Base-by-base conservation (phyloP, 1,140 invertebrate species). In the Zeugodacus cucurbitae region DNA sequence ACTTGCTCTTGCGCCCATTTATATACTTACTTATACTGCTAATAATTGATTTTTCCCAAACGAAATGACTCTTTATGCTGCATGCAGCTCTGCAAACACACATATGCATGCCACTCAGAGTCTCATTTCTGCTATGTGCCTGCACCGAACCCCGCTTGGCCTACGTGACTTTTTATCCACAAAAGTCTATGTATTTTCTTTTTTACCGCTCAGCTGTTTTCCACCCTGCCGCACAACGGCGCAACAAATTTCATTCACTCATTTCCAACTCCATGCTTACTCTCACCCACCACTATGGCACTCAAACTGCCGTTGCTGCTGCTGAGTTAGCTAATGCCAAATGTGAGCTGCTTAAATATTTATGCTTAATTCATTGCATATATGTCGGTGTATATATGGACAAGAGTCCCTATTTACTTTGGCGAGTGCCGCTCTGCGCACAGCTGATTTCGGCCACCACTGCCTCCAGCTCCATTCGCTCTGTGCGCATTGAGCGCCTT, bases 31-130 rank as follows among this genome's bases (percentile, higher is more conserved):
- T 20, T 37, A 37, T 37, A 4, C 67, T 41, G 41, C 10, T 26
- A 82, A 10, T 82, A 82, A 82, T 82, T 82, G 74, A 82, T 82
- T 82, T 82, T 82, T 82, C 74, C 74, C 37, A 48, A 44, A 82
- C 22, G 37, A 37, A 17, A 26, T 82, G 44, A 26, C 44, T 82
- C 74, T 82, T 82, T 48, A 82, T 82, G 14, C 11, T 29, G 8
- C 74, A 82, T 48, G 17, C 58, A 11, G 5, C n/a, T 82, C n/a
- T 29, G 17, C n/a, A 41, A 26, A 29, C 4, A 11, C 44, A 48
- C 4, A 37, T 37, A 22, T 17, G 20, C 67, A 74, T 74, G 34
- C 10, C 67, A 17, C 67, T 74, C 67, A 74, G 6, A n/a, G 5
- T 4, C n/a, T 62, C 32, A 22, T 74, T 10, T 14, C 34, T 7